Evolutionary conservation across 2,797 vertebrate species (phyloP), one percentile per base, ranked within the genome.

Genomic region (Pseudomugil gertrudae): DNA sequence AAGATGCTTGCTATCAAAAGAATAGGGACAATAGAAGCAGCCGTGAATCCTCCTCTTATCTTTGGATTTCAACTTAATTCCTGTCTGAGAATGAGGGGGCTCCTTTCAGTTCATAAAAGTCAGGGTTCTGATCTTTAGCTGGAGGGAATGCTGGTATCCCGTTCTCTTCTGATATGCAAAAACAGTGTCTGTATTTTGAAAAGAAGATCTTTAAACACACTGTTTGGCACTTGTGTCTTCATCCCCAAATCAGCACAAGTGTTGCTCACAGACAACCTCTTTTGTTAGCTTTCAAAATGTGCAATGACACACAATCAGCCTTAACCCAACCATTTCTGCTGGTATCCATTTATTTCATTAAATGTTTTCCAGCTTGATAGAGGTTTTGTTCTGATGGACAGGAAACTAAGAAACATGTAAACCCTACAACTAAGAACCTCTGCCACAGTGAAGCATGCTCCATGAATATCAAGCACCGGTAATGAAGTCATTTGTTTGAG

Each of bases 401-500:
- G 14, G 63, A 79, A 86, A 84, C 83, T 78, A 82, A 81, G 81
- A 86, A 77, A 80, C 71, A 74, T 81, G 86, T 84, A 89, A 87
- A 90, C 90, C 84, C 84, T 65, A 76, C 69, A 66, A 86, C 82
- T 70, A 64, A 85, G 77, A 88, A 89, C 79, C 79, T 85, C 73
- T 74, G 86, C 72, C 80, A 86, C 75, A 83, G 57, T 27, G 87
- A 89, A 78, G 87, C 84, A 80, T 85, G 79, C 87, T 47, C 76
- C 76, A 81, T 86, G 92, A 93, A 93, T 94, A 93, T 90, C 90
- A 93, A 94, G 87, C 77, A 69, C 78, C 75, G 72, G 79, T 92
- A 93, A 94, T 93, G 92, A 93, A 92, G 91, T 90, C 80, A 92
- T 94, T 94, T 92, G 87, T 92, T 92, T 92, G 87, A 89, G 89